Conservation (phyloP, 2,888 invertebrate genomes). For the Chaetogeoica ovagalla region DNA sequence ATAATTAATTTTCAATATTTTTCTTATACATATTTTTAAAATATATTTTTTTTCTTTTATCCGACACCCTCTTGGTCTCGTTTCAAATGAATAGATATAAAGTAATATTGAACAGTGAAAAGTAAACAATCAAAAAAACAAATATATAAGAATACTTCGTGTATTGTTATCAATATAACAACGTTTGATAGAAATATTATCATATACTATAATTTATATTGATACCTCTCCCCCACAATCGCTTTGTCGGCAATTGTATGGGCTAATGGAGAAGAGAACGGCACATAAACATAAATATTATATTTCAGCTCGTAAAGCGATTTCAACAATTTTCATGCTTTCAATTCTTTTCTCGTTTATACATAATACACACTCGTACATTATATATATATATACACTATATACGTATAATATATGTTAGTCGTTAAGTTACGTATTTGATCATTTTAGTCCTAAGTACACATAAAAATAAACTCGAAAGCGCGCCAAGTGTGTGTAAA, state of each 20-base stretch:
- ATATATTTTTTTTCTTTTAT: too few relatives aligned
- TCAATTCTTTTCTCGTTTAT: background rate
- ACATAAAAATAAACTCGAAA: conserved; percentile 25
- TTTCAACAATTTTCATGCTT: conserved; percentile 4
- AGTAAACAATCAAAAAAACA: too few relatives aligned
- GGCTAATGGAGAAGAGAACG: background rate
- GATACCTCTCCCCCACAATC: background rate
- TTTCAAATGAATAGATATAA: too few relatives aligned
- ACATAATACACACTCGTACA: conserved; percentile 1
- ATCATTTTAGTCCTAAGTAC: conserved; percentile 20
- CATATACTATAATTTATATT: background rate
- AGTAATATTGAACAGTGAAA: too few relatives aligned
- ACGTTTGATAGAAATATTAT: background rate
- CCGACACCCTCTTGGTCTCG: too few relatives aligned
- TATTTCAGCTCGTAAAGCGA: conserved; percentile 1
- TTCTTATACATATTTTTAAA: too few relatives aligned
- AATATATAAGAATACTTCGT: too few relatives aligned
- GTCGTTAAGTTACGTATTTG: too few relatives aligned
- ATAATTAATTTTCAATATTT: too few relatives aligned
- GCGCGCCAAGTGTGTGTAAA: background rate
- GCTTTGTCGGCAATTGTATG: background rate
- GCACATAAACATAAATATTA: conserved; percentile 3
- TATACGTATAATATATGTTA: background rate
- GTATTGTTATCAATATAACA: background rate
- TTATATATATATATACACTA: background rate